Conservation (phyloP, 2,888 invertebrate species). For the Aethes cnicana region DNA sequence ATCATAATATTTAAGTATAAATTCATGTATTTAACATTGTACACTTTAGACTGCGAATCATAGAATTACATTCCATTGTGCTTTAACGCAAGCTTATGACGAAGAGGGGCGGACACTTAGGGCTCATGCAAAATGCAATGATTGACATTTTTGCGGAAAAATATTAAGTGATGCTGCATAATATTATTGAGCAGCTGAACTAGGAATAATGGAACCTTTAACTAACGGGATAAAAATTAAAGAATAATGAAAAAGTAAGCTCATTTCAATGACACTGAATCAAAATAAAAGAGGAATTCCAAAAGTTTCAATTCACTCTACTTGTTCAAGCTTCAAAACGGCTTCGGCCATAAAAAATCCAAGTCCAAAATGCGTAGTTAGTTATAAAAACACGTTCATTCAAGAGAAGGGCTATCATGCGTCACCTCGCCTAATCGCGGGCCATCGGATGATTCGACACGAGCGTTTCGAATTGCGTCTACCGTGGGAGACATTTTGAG, state of each 20-base stretch:
- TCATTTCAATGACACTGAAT: too few species aligned
- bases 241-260: neutral
- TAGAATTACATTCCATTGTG: slow-evolving; percentile 11
- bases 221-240: neutral
- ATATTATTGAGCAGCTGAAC: slow-evolving; percentile 44
- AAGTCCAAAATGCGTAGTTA: slow-evolving; percentile 56
- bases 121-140: slow-evolving; percentile 56
- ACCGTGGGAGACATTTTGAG: slow-evolving; percentile 72
- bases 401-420: slow-evolving; percentile 55
- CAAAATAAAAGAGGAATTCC: too few species aligned
- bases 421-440: slow-evolving; percentile 58
- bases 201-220: slow-evolving; percentile 38
- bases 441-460: slow-evolving; percentile 77
- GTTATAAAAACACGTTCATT: slow-evolving; percentile 74
- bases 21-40: too few species aligned
- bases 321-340: slow-evolving; percentile 14
- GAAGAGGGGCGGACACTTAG: slow-evolving; percentile 65
- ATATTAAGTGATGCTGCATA: slow-evolving; percentile 40
- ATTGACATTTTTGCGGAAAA: slow-evolving; percentile 61
- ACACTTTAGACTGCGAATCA: neutral
- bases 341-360: slow-evolving; percentile 22
- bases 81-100: slow-evolving; percentile 40
- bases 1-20: too few species aligned
- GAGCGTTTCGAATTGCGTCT: slow-evolving; percentile 76
- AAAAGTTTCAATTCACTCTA: neutral